phyloP scores from a whole-genome alignment of 2,113 vertebrate species.

The Vombatus ursinus region DNA sequence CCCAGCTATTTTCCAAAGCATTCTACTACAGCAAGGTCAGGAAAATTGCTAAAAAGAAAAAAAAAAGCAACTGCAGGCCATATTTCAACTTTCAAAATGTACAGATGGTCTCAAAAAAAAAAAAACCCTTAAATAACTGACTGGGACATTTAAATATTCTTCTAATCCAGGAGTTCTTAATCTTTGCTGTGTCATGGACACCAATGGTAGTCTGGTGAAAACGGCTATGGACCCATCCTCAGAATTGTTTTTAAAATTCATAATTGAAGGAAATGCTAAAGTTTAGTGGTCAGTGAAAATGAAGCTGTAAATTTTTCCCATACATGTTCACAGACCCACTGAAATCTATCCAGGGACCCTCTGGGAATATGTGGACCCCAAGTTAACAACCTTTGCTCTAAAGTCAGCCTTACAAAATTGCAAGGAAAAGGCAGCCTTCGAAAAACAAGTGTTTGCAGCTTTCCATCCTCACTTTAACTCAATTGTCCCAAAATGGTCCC shows the following conservation, averaged over 20 bases:
- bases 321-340: neutral
- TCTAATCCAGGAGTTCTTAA: neutral
- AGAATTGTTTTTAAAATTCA: neutral
- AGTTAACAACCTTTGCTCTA: neutral
- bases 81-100: conserved; percentile 32
- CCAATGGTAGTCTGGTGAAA: neutral
- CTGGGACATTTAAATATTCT: neutral
- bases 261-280: neutral
- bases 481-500: neutral
- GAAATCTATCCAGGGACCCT: neutral
- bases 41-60: conserved; percentile 24
- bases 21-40: conserved; percentile 54
- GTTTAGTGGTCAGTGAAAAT: neutral
- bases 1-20: conserved; percentile 46
- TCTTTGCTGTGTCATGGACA: neutral
- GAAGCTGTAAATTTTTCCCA: neutral
- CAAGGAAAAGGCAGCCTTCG: neutral
- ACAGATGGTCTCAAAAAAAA: neutral
- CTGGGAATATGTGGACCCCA: neutral
- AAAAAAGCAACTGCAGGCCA: conserved; percentile 25
- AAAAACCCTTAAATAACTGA: neutral
- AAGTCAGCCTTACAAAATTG: conserved; percentile 14
- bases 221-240: neutral
- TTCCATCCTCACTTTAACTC: neutral
- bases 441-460: conserved; percentile 47